These are phyloP conservation scores for Metellina segmentata DNA, from an alignment of 2,888 invertebrate species.

Conservation along the genomic window DNA sequence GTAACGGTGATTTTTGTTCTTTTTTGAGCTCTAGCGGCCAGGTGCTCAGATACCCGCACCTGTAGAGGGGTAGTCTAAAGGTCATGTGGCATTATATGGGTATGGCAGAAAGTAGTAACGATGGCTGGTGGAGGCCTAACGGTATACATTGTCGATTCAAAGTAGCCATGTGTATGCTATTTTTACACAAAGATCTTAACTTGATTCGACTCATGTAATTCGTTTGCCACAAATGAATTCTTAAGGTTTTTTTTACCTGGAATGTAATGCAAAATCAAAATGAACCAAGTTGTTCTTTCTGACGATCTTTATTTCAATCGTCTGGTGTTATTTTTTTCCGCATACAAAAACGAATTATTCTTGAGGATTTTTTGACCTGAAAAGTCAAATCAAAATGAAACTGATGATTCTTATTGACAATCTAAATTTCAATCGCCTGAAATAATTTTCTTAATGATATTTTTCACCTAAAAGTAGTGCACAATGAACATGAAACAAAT, in stretches of 20 bases:
- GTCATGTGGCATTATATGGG: slow-evolving; percentile 62
- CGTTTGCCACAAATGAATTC: neutral
- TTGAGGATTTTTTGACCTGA: neutral
- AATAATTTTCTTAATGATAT: too few species aligned
- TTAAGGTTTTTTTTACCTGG: neutral
- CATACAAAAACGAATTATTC: neutral
- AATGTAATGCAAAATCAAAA: too few species aligned
- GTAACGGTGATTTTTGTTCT: slow-evolving; percentile 63
- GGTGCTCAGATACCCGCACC: slow-evolving; percentile 63
- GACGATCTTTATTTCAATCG: too few species aligned
- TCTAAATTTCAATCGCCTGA: too few species aligned
- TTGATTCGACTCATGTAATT: neutral
- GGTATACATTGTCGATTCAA: neutral
- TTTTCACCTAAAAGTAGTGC: too few species aligned
- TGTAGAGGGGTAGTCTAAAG: slow-evolving; percentile 65
- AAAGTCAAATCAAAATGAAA: too few species aligned
- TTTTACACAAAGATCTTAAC: neutral
- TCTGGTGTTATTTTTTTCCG: too few species aligned
- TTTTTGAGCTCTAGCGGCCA: slow-evolving; percentile 42
- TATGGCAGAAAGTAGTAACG: slow-evolving; percentile 43
- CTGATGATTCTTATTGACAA: too few species aligned
- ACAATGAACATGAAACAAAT: too few species aligned
- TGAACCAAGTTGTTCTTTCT: neutral
- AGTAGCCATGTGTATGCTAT: neutral
- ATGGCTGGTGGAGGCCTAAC: neutral